Base-by-base conservation (phyloP, 2,888 invertebrate genomes). In the Lapara coniferarum region DNA sequence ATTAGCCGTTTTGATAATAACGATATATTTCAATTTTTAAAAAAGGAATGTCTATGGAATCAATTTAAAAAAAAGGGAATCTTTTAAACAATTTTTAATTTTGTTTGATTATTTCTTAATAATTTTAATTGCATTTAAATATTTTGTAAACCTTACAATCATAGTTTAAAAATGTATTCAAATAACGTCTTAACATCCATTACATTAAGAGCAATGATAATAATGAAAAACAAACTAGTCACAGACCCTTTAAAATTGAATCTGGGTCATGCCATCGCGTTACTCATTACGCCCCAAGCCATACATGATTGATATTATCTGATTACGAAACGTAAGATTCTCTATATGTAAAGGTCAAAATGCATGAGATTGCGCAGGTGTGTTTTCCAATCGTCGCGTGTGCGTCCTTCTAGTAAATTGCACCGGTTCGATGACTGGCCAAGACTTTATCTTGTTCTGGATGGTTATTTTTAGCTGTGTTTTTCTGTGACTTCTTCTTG, bases 391-490 rank as follows among this genome's bases (percentile, higher is more conserved):
- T 19, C 49, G 13, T 63, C 63, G 63, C 63, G 49, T 63, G 63
- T 63, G 63, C 63, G 63, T 46, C 63, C 63, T 63, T 63, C 59
- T 46, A 46, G 59, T 46, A 59, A 59, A 59, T 59, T 46, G 46
- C 59, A 12, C 46, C 16, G 59, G 59, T 59, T 59, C 59, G 59
- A 19, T 46, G 59, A 44, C 59, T 59, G 12, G 59, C 5, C 46
- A 6, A 16, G 59, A 5, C 8, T n/a, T 6, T 53, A 16, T 53
- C n/a, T 14, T n/a, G 2, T n/a, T n/a, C 6, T 52, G 46, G 12
- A 46, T 10, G 3, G 10, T 13, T 51, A 51, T 51, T 51, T 51
- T 51, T 37, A 37, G 51, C 13, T 51, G 10, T 51, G 8, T 37
- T 37, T 5, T 37, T 7, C 5, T 0, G 4, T 37, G 5, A 37